These are phyloP conservation scores for Hydractinia symbiolongicarpus DNA, from an alignment of 30 jellyfish, hydroid and myxozoan genomes.

Conservation along the genomic window DNA sequence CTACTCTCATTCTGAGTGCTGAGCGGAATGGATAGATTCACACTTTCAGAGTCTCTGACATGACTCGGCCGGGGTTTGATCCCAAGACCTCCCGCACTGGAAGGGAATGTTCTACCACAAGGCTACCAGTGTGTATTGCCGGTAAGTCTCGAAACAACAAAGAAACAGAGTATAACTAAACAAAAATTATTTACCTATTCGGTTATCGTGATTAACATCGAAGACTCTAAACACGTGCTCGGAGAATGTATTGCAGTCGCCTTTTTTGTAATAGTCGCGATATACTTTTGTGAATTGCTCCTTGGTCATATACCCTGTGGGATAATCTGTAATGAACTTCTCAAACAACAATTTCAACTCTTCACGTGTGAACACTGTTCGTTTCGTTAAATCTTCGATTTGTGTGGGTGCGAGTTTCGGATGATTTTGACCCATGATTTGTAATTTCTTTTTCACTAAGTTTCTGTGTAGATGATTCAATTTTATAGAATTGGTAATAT, in stretches of 20 bases:
- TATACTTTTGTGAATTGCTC: constrained; percentile 50
- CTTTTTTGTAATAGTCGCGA: constrained; percentile 55
- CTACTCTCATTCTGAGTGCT: too few relatives aligned
- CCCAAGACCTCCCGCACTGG: too few relatives aligned
- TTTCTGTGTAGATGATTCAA: too few relatives aligned
- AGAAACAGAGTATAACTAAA: background rate
- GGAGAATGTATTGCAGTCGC: constrained; percentile 64
- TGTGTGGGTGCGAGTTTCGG: constrained; percentile 67
- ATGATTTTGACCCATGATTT: constrained; percentile 63
- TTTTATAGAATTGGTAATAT: too few relatives aligned
- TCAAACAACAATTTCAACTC: constrained; percentile 70
- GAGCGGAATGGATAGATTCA: too few relatives aligned
- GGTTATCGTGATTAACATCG: constrained; percentile 68
- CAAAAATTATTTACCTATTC: constrained; percentile 48
- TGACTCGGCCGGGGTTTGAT: too few relatives aligned
- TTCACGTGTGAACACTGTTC: constrained; percentile 48
- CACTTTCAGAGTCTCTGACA: too few relatives aligned
- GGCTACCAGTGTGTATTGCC: too few relatives aligned
- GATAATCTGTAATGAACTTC: constrained; percentile 61
- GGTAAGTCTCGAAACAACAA: too few relatives aligned
- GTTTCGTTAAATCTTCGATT: constrained; percentile 42
- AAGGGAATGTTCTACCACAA: too few relatives aligned
- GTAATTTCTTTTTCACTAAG: background rate
- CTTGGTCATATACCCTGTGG: constrained; percentile 60
- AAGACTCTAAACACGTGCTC: constrained; percentile 81